These are phyloP conservation scores for Halocynthia roretzi DNA, from an alignment of 23 tunicate species.

Conservation along the genomic window DNA sequence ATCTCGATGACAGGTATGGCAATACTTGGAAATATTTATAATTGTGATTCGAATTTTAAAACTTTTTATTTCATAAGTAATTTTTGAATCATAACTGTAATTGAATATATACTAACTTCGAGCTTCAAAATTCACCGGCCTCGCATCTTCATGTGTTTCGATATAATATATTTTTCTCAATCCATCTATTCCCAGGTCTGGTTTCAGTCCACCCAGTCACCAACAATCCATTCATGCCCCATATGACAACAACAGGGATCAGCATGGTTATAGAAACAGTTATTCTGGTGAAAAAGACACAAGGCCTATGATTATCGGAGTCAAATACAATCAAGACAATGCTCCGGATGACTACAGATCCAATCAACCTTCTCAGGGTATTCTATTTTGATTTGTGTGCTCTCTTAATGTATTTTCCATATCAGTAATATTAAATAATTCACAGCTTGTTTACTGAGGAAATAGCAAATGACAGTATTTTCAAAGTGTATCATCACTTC, in stretches of 20 bases:
- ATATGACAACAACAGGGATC: neutral
- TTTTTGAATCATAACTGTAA: neutral
- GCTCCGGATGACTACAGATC: neutral
- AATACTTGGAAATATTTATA: neutral
- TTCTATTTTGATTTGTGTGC: no score
- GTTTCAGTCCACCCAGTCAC: neutral
- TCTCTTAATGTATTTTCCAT: no score
- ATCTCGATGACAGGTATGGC: constrained; percentile 15
- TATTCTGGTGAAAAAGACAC: constrained; percentile 3
- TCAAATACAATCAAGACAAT: constrained; percentile 23
- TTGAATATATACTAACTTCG: neutral
- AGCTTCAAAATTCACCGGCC: no score
- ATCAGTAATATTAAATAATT: no score
- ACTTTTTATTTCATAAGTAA: neutral
- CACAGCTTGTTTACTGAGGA: no score
- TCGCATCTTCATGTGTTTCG: no score
- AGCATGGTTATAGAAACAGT: constrained; percentile 1
- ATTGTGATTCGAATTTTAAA: neutral
- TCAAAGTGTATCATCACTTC: no score
- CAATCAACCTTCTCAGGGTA: no score
- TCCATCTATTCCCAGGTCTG: neutral
- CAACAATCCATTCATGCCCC: neutral
- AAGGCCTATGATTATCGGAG: constrained; percentile 13
- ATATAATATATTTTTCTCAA: no score
- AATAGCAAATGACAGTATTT: no score